phyloP scores from a whole-genome alignment of 2,888 invertebrate genomes.

The Zygogramma bicolorata region DNA sequence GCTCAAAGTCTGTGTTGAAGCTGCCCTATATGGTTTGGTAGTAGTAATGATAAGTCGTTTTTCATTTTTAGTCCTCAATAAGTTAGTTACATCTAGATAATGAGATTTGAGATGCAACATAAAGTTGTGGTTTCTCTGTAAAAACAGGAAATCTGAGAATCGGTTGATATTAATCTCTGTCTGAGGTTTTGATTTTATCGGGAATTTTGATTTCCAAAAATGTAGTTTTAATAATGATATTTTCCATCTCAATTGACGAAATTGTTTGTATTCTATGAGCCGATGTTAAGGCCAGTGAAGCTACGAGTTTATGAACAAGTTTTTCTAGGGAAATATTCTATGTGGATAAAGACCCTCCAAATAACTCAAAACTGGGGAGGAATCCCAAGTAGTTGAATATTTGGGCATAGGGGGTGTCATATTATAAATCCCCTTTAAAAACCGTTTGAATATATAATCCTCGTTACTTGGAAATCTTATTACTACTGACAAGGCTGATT shows the following conservation, averaged over 20 bases:
- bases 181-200: slow-evolving; percentile 38
- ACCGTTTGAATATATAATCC: neutral
- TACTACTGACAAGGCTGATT: slow-evolving; percentile 47
- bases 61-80: neutral
- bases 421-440: neutral
- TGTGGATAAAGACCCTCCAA: neutral
- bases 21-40: neutral
- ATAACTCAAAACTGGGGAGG: neutral
- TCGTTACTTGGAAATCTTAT: neutral
- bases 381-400: neutral
- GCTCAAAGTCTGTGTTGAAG: neutral
- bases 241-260: neutral
- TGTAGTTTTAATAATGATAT: neutral
- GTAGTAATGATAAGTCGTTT: neutral
- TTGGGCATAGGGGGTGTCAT: neutral
- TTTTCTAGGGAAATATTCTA: slow-evolving; percentile 5
- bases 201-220: slow-evolving; percentile 27
- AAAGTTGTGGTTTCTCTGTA: slow-evolving; percentile 3
- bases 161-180: slow-evolving; percentile 19
- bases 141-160: slow-evolving; percentile 21
- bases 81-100: neutral
- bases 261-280: neutral
- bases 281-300: neutral
- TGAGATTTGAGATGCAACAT: neutral
- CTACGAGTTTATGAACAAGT: neutral